Base-by-base conservation (phyloP, 30 jellyfish, hydroid and myxozoan genomes). In the Haliclystus octoradiatus region DNA sequence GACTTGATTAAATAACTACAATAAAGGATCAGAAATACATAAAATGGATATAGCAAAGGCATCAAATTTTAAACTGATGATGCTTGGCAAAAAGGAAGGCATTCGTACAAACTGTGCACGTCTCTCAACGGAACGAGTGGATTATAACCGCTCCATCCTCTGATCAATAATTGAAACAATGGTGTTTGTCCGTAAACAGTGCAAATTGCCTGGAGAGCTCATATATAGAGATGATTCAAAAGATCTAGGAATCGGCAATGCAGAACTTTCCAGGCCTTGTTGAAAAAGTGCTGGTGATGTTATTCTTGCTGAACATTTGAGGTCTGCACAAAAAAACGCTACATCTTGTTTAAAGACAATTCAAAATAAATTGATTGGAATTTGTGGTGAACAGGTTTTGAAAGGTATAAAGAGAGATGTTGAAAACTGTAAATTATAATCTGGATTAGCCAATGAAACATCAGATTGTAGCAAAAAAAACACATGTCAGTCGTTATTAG, bases 201-300 rank as follows among this genome's bases (percentile, higher is more conserved):
- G n/a, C 47, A 69, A 26, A 77, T 69, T 70, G 75, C 75, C 50
- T 30, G 49, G 26, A 65, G 78, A 49, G 85, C 66, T 32, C 85
- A 12, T 9, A 23, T 29, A 64, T 26, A 23, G 53, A 22, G 73
- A 64, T 64, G 62, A 64, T 26, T 5, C 62, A 14, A 64, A 67
- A 34, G n/a, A 67, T 32, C 28, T 12, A 28, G 13, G 31, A n/a
- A 14, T 4, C 12, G 5, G 14, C 49, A 46, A 46, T 49, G 79
- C 86, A 1, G 94, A 83, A 83, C 46, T 83, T 74, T 61, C 82
- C 63, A 67, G 93, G 72, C 25, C 75, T 83, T 83, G 15, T 76
- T 31, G 93, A 49, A 65, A 74, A 26, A 25, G 49, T 2, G 73
- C 68, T 50, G 92, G 79, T 28, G 94, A 74, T 63, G 29, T 22